Evolutionary conservation across 2,888 invertebrate genomes (phyloP).

Genomic region (Lissocephala sabroskyi): DNA sequence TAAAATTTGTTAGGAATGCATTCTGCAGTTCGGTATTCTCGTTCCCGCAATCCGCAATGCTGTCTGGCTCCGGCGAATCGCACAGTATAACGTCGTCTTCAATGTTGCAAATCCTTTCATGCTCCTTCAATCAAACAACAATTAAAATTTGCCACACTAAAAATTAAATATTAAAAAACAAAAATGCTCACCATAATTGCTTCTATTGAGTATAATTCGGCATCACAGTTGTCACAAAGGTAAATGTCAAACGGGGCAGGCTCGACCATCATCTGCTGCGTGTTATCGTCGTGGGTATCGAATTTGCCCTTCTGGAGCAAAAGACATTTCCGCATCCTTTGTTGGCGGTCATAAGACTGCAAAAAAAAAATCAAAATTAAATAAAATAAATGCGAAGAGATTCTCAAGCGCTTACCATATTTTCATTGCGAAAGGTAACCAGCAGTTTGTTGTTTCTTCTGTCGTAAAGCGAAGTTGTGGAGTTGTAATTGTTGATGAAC

Average conservation of each 20-base stretch:
- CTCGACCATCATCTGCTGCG: constrained; percentile 75
- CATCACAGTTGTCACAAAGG: constrained; percentile 83
- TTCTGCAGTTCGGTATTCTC: constrained; percentile 64
- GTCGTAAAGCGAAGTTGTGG: constrained; percentile 81
- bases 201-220: constrained; percentile 77
- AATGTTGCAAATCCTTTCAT: constrained; percentile 73
- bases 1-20: constrained; percentile 74
- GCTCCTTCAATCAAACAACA: constrained; percentile 68
- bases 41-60: constrained; percentile 44
- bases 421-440: constrained; percentile 84
- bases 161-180: no score
- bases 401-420: constrained; percentile 74
- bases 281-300: constrained; percentile 54
- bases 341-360: constrained; percentile 71
- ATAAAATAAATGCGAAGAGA: not conserved
- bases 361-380: constrained; percentile 15
- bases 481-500: constrained; percentile 82
- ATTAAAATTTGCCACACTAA: no score
- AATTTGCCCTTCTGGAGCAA: constrained; percentile 71
- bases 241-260: constrained; percentile 79
- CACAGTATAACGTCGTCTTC: constrained; percentile 71
- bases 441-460: constrained; percentile 78
- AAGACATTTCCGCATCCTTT: constrained; percentile 72
- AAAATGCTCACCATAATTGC: constrained; percentile 76
- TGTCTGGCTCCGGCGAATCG: constrained; percentile 68